Percentiles rank a stretch among this genome's conserved stretches.
Evolutionary conservation across 2,113 vertebrate genomes (phyloP).

Genomic region (Triplophysa siluroides): DNA sequence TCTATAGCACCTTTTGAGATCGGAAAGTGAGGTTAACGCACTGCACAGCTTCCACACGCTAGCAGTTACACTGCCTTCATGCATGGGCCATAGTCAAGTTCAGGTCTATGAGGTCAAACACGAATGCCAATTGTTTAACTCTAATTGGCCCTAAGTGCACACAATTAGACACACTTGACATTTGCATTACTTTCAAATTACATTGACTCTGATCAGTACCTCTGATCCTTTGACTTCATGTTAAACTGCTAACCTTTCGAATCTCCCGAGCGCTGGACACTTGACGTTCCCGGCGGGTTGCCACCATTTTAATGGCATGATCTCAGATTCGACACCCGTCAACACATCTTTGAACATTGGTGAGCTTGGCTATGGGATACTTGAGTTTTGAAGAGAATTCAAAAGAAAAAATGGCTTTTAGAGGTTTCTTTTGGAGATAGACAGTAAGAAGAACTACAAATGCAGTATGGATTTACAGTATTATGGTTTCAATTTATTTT

Average conservation of each 20-base stretch:
- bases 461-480: not conserved
- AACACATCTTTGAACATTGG: conserved; percentile 21
- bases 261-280: conserved; percentile 32
- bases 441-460: conserved; percentile 5
- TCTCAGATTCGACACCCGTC: conserved; percentile 42
- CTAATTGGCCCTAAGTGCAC: conserved; percentile 47
- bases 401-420: conserved; percentile 25
- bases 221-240: conserved; percentile 34
- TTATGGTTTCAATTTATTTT: no score
- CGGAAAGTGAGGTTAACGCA: no score
- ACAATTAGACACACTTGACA: conserved; percentile 50
- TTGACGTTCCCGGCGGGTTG: not conserved
- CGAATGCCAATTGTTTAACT: conserved; percentile 42
- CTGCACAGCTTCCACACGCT: no score
- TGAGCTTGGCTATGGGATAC: conserved; percentile 33
- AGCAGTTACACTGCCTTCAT: not conserved
- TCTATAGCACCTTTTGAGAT: no score
- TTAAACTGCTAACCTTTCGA: conserved; percentile 44
- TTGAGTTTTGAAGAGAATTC: conserved; percentile 21
- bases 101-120: conserved; percentile 42
- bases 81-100: conserved; percentile 30
- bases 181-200: conserved; percentile 51
- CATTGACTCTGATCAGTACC: conserved; percentile 3
- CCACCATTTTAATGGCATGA: conserved; percentile 25
- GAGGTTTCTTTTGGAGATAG: conserved; percentile 30